Base-by-base conservation (phyloP, 2,888 invertebrate species). In the Dryomyza anilis region DNA sequence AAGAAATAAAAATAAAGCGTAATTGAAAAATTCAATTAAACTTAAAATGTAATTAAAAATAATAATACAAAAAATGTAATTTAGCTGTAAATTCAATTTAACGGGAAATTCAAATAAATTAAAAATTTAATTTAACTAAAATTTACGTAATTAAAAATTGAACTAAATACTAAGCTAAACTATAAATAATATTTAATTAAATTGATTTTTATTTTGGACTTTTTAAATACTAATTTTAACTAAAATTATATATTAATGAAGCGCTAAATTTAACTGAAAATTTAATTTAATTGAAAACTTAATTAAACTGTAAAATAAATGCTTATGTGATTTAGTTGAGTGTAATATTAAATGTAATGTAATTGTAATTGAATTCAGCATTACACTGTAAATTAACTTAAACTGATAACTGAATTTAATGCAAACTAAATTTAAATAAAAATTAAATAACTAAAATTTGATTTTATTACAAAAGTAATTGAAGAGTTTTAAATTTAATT, bases 111-210 rank as follows among this genome's bases (percentile, higher is more conserved):
- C n/a, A n/a, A n/a, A n/a, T n/a, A n/a, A n/a, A n/a, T n/a, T n/a
- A n/a, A n/a, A n/a, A 16, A 14, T 27, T 39, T 12, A 53, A 53
- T 50, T 52, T 30, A 45, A 61, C 33, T 52, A 25, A 53, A 52
- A 58, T 52, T 50, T 23, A 36, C 29, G 45, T 21, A 57, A 43
- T 50, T 50, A 30, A 29, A 58, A n/a, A n/a, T n/a, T n/a, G n/a
- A n/a, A n/a, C n/a, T n/a, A n/a, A n/a, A n/a, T n/a, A n/a, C n/a
- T n/a, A n/a, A n/a, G n/a, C n/a, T n/a, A n/a, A n/a, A n/a, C n/a
- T n/a, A n/a, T n/a, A n/a, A n/a, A n/a, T n/a, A n/a, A n/a, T n/a
- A 16, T 16, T 43, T 43, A 43, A 19, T 43, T 43, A 16, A 6
- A 43, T 16, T 43, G 2, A 43, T 7, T 16, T 16, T 43, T 16